These are phyloP conservation scores for Saccopteryx bilineata DNA, from an alignment of 2,113 vertebrate genomes.

Conservation along the genomic window DNA sequence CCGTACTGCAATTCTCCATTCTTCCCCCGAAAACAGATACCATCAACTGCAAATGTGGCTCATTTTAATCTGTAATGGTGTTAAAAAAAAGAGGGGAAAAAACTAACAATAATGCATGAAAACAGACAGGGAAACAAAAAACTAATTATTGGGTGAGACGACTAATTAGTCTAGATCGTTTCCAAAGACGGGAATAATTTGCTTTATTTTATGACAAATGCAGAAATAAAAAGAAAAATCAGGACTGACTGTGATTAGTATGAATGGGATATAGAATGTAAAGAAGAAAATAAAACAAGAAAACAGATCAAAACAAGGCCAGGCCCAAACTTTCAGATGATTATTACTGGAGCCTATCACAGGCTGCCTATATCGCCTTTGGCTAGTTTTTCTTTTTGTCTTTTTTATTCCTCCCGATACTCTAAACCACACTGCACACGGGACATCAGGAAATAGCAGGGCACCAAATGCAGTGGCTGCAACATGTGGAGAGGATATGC, in stretches of 20 bases:
- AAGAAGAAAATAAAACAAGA: conserved; percentile 90
- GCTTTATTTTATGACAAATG: conserved; percentile 94
- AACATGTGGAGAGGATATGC: conserved; percentile 80
- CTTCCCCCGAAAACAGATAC: conserved; percentile 91
- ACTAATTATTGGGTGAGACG: conserved; percentile 94
- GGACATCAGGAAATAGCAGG: conserved; percentile 74
- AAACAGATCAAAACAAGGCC: conserved; percentile 90
- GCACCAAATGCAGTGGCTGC: conserved; percentile 81
- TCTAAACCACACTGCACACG: conserved; percentile 61
- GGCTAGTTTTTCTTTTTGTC: conserved; percentile 77
- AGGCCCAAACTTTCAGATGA: conserved; percentile 87
- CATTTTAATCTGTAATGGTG: conserved; percentile 93
- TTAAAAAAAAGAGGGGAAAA: conserved; percentile 89
- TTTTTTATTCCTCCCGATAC: conserved; percentile 25
- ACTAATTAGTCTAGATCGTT: conserved; percentile 94
- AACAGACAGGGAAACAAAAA: conserved; percentile 93
- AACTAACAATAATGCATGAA: conserved; percentile 93
- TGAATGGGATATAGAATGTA: conserved; percentile 90
- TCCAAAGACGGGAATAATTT: conserved; percentile 92
- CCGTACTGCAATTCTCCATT: conserved; percentile 91
- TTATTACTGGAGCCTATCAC: conserved; percentile 81
- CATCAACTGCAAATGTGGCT: conserved; percentile 93
- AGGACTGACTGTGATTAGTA: conserved; percentile 91
- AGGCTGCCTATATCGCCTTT: conserved; percentile 77
- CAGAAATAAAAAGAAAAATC: conserved; percentile 93